phyloP scores from a whole-genome alignment of 2,888 invertebrate genomes.

The Perdita meconis region DNA sequence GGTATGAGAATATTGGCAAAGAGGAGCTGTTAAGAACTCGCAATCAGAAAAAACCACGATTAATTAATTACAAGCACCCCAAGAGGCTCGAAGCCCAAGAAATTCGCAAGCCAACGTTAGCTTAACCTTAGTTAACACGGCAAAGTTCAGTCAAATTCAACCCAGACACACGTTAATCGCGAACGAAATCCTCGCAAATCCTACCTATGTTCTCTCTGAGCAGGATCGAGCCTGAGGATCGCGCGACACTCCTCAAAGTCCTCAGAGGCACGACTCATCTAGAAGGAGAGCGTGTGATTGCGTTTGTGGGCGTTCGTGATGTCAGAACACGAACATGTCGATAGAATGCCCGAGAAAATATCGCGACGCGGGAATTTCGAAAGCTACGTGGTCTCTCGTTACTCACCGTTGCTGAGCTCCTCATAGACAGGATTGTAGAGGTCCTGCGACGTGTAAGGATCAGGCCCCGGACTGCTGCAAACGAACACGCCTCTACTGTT shows the following conservation, averaged over 20 bases:
- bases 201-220: slow-evolving; percentile 69
- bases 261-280: slow-evolving; percentile 76
- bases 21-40: too few relatives aligned
- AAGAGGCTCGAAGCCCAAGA: slow-evolving; percentile 21
- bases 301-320: slow-evolving; percentile 24
- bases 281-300: slow-evolving; percentile 67
- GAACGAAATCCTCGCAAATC: slow-evolving; percentile 47
- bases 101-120: slow-evolving; percentile 57
- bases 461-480: slow-evolving; percentile 87
- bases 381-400: not conserved
- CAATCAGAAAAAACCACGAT: not conserved
- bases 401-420: slow-evolving; percentile 89
- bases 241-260: slow-evolving; percentile 59
- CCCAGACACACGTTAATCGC: slow-evolving; percentile 60
- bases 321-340: not conserved
- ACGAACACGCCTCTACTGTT: slow-evolving; percentile 80
- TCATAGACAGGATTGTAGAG: slow-evolving; percentile 93
- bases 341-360: not conserved
- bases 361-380: not conserved
- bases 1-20: not conserved
- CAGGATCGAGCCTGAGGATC: slow-evolving; percentile 58
- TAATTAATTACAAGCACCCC: slow-evolving; percentile 9
- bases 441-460: slow-evolving; percentile 87
- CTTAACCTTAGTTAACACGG: slow-evolving; percentile 55
- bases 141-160: slow-evolving; percentile 51